phyloP scores from a whole-genome alignment of 2,113 vertebrate species.

The Lophochroa leadbeateri region DNA sequence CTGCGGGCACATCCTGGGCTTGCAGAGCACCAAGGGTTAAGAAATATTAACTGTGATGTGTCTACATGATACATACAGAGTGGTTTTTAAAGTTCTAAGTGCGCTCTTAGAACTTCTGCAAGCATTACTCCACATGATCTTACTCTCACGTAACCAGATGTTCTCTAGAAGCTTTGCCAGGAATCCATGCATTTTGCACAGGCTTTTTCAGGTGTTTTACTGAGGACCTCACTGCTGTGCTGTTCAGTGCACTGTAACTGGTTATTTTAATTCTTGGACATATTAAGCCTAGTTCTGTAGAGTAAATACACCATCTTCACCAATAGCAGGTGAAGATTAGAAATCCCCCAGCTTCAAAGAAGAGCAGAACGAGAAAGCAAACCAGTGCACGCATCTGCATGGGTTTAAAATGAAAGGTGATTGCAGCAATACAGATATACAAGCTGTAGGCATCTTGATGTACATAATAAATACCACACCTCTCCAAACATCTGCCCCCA shows the following conservation, averaged over 20 bases:
- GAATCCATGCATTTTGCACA: accelerated
- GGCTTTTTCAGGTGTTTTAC: background rate
- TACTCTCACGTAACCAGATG: accelerated
- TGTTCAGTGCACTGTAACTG: background rate
- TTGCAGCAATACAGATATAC: accelerated
- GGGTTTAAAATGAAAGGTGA: background rate
- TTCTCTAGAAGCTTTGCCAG: background rate
- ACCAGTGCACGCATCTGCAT: accelerated
- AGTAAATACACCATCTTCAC: background rate
- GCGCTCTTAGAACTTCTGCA: background rate
- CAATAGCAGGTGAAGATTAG: background rate
- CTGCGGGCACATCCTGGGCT: background rate
- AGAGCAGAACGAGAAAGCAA: background rate
- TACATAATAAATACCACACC: background rate
- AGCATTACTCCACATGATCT: background rate
- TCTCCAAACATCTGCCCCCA: background rate
- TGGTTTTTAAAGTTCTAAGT: background rate
- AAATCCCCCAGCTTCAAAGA: background rate
- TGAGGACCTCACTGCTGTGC: background rate
- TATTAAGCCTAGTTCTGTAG: background rate
- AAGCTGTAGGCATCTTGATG: background rate
- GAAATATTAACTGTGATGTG: accelerated
- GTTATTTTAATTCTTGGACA: background rate
- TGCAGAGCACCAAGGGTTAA: background rate
- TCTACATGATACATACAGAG: background rate